Evolutionary conservation across 2,888 invertebrate species (phyloP).

Genomic region (Artemia sinica): DNA sequence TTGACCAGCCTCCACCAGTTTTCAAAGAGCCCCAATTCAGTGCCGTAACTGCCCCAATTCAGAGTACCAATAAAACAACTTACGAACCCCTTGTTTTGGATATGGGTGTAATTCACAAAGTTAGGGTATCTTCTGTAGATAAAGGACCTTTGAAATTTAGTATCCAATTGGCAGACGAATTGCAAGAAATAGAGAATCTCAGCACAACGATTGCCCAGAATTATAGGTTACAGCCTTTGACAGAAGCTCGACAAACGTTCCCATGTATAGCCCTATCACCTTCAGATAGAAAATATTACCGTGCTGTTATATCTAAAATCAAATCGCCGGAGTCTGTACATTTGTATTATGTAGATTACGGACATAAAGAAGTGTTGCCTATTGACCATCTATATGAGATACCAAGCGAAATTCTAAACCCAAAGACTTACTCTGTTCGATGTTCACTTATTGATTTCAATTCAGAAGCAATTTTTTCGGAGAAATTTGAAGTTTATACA

Average conservation of each 20-base stretch:
- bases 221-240: background rate
- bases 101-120: background rate
- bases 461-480: background rate
- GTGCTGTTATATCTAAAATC: slow-evolving; percentile 12
- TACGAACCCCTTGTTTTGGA: background rate
- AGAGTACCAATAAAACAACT: background rate
- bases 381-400: background rate
- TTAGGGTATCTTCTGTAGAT: slow-evolving; percentile 16
- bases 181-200: background rate
- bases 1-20: background rate
- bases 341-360: slow-evolving; percentile 22
- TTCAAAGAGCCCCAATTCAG: background rate
- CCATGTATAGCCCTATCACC: slow-evolving; percentile 15
- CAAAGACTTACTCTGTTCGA: background rate
- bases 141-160: slow-evolving; percentile 18
- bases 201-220: background rate
- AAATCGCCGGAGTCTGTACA: background rate
- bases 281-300: slow-evolving; percentile 14
- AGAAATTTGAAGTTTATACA: background rate
- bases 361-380: slow-evolving; percentile 14
- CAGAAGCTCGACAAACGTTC: background rate
- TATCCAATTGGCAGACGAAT: slow-evolving; percentile 12
- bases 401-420: background rate
- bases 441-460: background rate
- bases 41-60: background rate